Evolutionary conservation across 2,113 vertebrate genomes (phyloP), one percentile per base, ranked within the genome.

Genomic region (Sisor rabdophorus): DNA sequence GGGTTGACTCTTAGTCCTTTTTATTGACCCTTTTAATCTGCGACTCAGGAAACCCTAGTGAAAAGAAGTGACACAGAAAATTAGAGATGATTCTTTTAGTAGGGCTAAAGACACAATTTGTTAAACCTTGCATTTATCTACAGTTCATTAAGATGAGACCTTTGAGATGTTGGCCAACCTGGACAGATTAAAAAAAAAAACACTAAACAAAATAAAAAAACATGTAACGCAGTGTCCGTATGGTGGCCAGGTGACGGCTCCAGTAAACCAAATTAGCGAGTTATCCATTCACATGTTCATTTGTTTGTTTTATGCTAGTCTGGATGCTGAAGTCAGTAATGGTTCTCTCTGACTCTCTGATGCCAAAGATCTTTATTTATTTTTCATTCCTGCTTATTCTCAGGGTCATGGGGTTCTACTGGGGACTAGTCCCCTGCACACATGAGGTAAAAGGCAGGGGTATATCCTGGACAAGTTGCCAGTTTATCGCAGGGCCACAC

Each of bases 1-100:
- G 86, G 97, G 95, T 85, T 99, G 97, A 91, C 97, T 98, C 93
- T 98, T 98, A 88, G 97, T 99, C 87, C 95, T 93, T 87, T 98
- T 99, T 91, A 98, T 99, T 83, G 97, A 99, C 85, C 97, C 96
- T 88, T 98, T 99, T 85, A 99, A 82, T 77, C 89, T 88, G 11
- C 88, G 88, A 86, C 91, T 91, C 11, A 92, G 82, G 67, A 91
- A 93, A 36, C 89, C 90, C 90, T 91, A 76, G 24, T 48, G 1
- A 80, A 59, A 48, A 71, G 55, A 32, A 63, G 48, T 63, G 40
- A 74, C 68, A 80, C n/a, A 73, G 59, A 72, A 65, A 77, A 52
- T 56, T 9, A 10, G 24, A 28, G 16, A 19, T 30, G 44, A 50
- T 50, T 68, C 4, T 19, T 11, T 52, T 22, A 1, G 7, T 30